Evolutionary conservation across 2,797 vertebrate species (phyloP), one percentile per base, ranked within the genome.

Genomic region (Tragelaphus eurycerus): DNA sequence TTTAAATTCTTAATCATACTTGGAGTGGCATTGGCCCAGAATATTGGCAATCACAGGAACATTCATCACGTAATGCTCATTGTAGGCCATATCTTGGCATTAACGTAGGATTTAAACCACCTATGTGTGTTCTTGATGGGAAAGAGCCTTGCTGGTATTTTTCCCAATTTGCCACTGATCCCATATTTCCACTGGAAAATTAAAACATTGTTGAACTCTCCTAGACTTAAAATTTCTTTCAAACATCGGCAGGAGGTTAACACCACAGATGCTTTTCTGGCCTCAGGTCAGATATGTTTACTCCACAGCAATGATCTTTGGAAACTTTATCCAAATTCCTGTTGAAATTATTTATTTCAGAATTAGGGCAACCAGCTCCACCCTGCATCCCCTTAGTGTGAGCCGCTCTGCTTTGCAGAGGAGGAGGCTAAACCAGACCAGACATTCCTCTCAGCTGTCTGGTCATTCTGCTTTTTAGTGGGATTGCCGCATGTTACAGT

Each of bases 331-430:
- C 85, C 76, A 81, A 89, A 97, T 89, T 64, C 10, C 82, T 43
- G 16, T 84, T 97, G 83, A 71, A 89, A 90, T 62, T 91, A 82
- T 93, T 96, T 93, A 90, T 89, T 97, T 96, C 78, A n/a, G 46
- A 95, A 92, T n/a, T 25, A 57, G 83, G 48, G 78, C 2, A 3
- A 81, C 74, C 76, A 62, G 60, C 55, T 85, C 64, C 1, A 3
- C 59, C 54, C 82, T 86, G 29, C 60, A 16, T 86, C 55, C 64
- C 38, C 59, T 67, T 64, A 84, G 55, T 59, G 16, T 12, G 57
- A 96, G 10, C 59, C 84, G 78, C 81, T 93, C 96, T 59, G 55
- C 97, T 97, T 95, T 90, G 62, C 64, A 96, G 96, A 97, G 86
- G 11, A 25, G 29, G 34, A 93, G 87, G 85, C 88, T 97, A 97